A percentile compares a stretch with the other conserved stretches of the same genome.
Evolutionary conservation across 2,888 invertebrate genomes (phyloP).

Genomic region (Agapetus fuscipes): DNA sequence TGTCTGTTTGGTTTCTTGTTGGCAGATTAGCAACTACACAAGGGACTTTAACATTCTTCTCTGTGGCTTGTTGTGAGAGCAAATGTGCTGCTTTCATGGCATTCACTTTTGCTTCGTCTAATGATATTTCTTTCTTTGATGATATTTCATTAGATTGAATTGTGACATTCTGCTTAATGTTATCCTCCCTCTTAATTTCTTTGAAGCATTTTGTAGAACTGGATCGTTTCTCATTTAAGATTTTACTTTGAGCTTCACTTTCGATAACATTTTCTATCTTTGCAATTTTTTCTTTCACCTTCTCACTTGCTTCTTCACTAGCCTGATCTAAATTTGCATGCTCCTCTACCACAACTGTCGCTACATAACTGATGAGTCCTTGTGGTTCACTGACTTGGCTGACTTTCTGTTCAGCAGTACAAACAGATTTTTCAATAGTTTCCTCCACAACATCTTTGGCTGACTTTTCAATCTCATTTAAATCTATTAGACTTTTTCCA

Average conservation of each 20-base stretch:
- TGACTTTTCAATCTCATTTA: constrained; percentile 32
- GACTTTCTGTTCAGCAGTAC: too few relatives aligned
- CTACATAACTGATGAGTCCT: too few relatives aligned
- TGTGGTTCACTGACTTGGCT: too few relatives aligned
- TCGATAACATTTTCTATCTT: too few relatives aligned
- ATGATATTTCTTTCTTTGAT: constrained; percentile 2
- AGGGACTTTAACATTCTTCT: constrained; percentile 12
- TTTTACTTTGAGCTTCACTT: neutral
- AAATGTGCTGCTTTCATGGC: constrained; percentile 22
- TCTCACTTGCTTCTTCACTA: too few relatives aligned
- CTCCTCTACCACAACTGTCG: too few relatives aligned
- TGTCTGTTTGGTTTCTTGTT: constrained; percentile 23
- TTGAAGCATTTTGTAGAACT: constrained; percentile 26
- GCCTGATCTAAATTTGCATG: too few relatives aligned
- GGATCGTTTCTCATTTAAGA: neutral
- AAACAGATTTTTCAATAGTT: too few relatives aligned
- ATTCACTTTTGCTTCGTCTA: constrained; percentile 14
- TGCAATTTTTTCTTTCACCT: too few relatives aligned
- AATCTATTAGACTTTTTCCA: constrained; percentile 24
- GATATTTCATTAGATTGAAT: too few relatives aligned
- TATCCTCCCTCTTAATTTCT: constrained; percentile 34
- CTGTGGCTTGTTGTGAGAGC: constrained; percentile 28
- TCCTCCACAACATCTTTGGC: constrained; percentile 25
- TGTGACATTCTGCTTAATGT: neutral
- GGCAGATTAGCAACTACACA: constrained; percentile 13